These are phyloP conservation scores for Drosophila kurseongensis DNA, from an alignment of 1,140 invertebrate genomes.

Conservation along the genomic window DNA sequence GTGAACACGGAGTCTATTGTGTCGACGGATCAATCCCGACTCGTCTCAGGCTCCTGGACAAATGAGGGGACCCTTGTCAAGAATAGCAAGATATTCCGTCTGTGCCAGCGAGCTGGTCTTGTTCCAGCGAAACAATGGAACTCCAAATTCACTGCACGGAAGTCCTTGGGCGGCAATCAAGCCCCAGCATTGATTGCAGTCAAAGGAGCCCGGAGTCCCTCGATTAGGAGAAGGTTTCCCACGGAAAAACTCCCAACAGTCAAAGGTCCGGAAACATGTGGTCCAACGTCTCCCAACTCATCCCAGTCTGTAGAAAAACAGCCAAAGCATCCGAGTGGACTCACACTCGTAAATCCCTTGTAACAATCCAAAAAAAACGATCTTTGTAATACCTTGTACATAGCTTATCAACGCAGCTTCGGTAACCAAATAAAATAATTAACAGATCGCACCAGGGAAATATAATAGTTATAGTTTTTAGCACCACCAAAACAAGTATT, in stretches of 20 bases:
- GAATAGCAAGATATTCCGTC: not conserved
- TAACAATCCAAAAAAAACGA: not conserved
- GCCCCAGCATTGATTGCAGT: not conserved
- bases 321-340: not conserved
- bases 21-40: not conserved
- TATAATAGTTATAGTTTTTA: too few species aligned
- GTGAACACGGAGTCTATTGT: too few species aligned
- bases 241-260: not conserved
- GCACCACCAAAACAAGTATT: too few species aligned
- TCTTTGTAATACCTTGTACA: not conserved
- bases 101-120: too few species aligned
- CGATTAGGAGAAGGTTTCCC: not conserved
- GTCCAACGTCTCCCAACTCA: not conserved
- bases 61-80: not conserved
- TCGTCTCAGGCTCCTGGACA: not conserved
- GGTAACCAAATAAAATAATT: not conserved
- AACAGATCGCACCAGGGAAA: not conserved
- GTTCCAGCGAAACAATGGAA: too few species aligned
- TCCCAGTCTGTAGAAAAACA: not conserved
- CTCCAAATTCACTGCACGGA: not conserved
- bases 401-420: not conserved
- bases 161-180: not conserved
- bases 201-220: not conserved
- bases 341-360: too few species aligned
- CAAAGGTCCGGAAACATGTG: too few species aligned